phyloP scores from a whole-genome alignment of 2,888 invertebrate genomes.

The Apotomis capreana region DNA sequence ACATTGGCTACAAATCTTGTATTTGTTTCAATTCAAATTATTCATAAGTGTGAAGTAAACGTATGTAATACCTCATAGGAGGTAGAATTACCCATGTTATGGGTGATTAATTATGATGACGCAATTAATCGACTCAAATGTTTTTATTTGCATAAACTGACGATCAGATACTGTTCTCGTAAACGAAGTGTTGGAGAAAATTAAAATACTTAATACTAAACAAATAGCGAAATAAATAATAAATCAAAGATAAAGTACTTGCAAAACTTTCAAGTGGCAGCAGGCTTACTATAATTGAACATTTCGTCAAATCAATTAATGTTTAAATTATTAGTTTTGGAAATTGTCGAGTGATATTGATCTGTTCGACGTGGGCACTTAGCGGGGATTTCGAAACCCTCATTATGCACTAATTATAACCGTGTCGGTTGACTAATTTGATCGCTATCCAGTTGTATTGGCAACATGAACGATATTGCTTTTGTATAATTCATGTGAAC shows the following conservation, averaged over 20 bases:
- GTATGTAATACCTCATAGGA: too few relatives aligned
- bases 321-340: slow-evolving; percentile 19
- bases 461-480: slow-evolving; percentile 22
- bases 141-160: neutral
- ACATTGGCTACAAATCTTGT: neutral
- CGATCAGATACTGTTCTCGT: neutral
- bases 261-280: slow-evolving; percentile 12
- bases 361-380: slow-evolving; percentile 28
- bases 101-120: neutral
- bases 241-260: neutral
- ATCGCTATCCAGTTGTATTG: slow-evolving; percentile 54
- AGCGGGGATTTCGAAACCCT: slow-evolving; percentile 54
- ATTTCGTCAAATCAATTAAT: slow-evolving; percentile 25
- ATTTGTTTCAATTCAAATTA: slow-evolving; percentile 11
- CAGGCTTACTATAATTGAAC: slow-evolving; percentile 19
- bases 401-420: slow-evolving; percentile 62
- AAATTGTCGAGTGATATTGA: slow-evolving; percentile 34
- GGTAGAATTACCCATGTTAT: too few relatives aligned
- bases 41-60: too few relatives aligned
- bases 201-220: too few relatives aligned
- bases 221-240: neutral
- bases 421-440: slow-evolving; percentile 59
- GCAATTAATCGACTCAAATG: neutral
- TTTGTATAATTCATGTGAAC: neutral
- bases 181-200: neutral